Evolutionary conservation across 1,140 invertebrate genomes (phyloP), one percentile per base, ranked within the genome.

Genomic region (Drosophila kohkoa): DNA sequence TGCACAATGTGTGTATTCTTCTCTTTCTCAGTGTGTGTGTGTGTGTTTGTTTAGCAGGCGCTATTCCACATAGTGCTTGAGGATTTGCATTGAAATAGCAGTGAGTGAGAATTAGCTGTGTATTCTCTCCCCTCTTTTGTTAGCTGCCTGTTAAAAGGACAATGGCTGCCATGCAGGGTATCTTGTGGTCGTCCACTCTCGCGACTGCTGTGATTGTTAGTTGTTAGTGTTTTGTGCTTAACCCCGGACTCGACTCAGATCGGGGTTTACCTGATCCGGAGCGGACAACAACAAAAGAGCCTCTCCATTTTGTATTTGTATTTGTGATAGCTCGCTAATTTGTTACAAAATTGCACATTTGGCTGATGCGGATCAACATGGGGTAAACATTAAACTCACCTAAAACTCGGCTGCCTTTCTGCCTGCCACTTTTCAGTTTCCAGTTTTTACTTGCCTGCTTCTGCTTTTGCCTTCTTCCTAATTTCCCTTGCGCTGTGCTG

Each of bases 341-440:
- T 88, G 82, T 79, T 87, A 88, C 83, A 82, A 87, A 88, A 79
- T 88, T 87, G 79, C 80, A 87, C 82, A 87, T 87, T 82, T 88
- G 48, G 68, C 20, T 65, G 75, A 60, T 59, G 60, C 25, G 41
- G 63, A 71, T 49, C 75, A 46, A 68, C 76, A 87, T 73, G 77
- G 79, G 83, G 82, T 80, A 72, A 54, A 13, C 5, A 28, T 28
- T 49, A 7, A 54, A 32, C 13, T 30, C 11, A 54, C 7, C 25
- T 20, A 48, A 3, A 46, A 25, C 5, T 32, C 30, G 30, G 30
- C 30, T 32, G 30, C 30, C 30, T 7, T 32, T 32, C 30, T 32
- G 30, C 30, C 30, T 32, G 35, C 35, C 35, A 38, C 20, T 25
- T 25, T 25, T 38, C 35, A 25, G 20, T 25, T 25, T 25, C 3